A percentile compares a stretch with the other conserved stretches of the same genome.
Conservation (phyloP, 2,888 invertebrate genomes). For the Leucoptera coffeella region DNA sequence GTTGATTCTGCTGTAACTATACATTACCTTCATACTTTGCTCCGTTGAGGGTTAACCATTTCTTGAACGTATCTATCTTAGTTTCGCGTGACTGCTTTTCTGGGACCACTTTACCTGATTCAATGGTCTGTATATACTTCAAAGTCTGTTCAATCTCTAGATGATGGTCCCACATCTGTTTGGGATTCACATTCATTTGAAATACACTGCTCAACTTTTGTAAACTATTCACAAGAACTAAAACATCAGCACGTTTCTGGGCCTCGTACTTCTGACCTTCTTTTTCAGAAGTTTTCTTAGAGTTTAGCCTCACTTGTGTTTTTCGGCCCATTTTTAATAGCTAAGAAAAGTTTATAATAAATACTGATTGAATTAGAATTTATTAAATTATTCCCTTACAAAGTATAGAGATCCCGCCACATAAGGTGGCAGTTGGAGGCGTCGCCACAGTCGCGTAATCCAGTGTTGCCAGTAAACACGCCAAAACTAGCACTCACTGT, state of each 20-base stretch:
- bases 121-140: slow-evolving; percentile 59
- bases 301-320: slow-evolving; percentile 29
- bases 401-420: no score
- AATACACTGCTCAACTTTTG: slow-evolving; percentile 48
- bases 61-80: slow-evolving; percentile 60
- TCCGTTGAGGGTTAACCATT: slow-evolving; percentile 71
- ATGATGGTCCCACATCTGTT: slow-evolving; percentile 67
- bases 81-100: slow-evolving; percentile 34
- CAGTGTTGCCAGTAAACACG: no score
- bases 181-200: slow-evolving; percentile 30
- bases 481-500: no score
- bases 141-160: slow-evolving; percentile 60
- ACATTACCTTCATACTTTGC: slow-evolving; percentile 59
- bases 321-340: slow-evolving; percentile 26
- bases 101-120: slow-evolving; percentile 42
- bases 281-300: slow-evolving; percentile 26
- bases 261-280: slow-evolving; percentile 31
- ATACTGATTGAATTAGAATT: background rate
- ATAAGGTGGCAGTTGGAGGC: no score
- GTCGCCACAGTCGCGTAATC: no score
- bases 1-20: no score
- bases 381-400: background rate
- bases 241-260: slow-evolving; percentile 51
- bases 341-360: slow-evolving; percentile 2
- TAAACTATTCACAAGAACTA: slow-evolving; percentile 52